Evolutionary conservation across 2,113 vertebrate species (phyloP).

Genomic region (Sterna hirundo): DNA sequence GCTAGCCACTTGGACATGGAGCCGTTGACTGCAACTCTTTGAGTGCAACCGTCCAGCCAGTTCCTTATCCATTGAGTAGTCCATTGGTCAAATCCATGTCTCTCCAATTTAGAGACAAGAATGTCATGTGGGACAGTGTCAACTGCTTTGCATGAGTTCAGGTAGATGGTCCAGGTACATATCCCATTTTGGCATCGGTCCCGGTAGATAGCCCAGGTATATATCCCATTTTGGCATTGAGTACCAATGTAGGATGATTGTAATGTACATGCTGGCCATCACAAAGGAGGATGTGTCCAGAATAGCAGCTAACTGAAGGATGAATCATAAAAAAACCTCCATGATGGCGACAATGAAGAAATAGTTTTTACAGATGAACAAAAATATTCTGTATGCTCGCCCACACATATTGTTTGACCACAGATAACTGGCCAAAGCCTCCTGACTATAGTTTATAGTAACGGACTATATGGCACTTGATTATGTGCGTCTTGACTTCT

Average conservation of each 20-base stretch:
- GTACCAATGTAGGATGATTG: background rate
- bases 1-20: background rate
- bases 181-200: background rate
- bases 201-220: background rate
- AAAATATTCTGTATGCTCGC: background rate
- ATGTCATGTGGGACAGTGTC: background rate
- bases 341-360: background rate
- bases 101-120: background rate
- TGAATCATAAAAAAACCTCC: background rate
- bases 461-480: background rate
- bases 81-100: background rate
- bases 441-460: background rate
- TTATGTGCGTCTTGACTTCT: slow-evolving; percentile 18
- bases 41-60: background rate
- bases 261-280: background rate
- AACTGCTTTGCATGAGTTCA: background rate
- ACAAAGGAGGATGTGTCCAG: background rate
- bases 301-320: background rate
- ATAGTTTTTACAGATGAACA: background rate
- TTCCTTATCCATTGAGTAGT: background rate
- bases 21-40: background rate
- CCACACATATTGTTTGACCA: background rate
- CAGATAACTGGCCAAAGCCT: background rate
- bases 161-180: background rate
- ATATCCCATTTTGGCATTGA: background rate